Evolutionary conservation across 2,888 invertebrate species (phyloP).

Genomic region (Drosophila greeni): DNA sequence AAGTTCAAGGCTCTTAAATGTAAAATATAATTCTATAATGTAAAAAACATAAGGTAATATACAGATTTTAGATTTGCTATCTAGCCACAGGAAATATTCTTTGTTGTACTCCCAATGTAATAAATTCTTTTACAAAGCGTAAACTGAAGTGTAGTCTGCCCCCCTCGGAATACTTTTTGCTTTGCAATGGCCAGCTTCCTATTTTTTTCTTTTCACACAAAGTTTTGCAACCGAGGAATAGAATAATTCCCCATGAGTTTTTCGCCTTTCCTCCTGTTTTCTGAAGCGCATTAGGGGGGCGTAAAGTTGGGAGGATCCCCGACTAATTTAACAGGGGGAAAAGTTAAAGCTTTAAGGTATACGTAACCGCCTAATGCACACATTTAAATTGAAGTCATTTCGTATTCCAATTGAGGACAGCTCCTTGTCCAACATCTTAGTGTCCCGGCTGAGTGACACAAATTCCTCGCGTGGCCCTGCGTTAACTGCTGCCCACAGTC

Average conservation of each 20-base stretch:
- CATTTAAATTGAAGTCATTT: constrained; percentile 59
- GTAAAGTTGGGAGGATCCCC: constrained; percentile 32
- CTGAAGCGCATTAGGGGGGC: constrained; percentile 51
- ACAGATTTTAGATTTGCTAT: no score
- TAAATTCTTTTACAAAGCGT: neutral
- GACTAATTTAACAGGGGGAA: constrained; percentile 1
- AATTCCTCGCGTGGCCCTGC: constrained; percentile 44
- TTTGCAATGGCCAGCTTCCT: constrained; percentile 39
- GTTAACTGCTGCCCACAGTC: constrained; percentile 51
- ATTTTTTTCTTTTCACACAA: constrained; percentile 48
- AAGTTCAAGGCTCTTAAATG: neutral
- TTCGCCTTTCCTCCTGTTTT: constrained; percentile 9
- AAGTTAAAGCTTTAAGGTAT: constrained; percentile 29
- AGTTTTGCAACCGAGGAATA: constrained; percentile 42
- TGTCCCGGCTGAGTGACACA: constrained; percentile 54
- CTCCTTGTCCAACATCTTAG: constrained; percentile 29
- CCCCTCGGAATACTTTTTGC: neutral
- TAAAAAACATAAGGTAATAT: no score
- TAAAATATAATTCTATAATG: neutral
- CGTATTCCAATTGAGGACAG: constrained; percentile 42
- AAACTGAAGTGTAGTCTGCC: constrained; percentile 15
- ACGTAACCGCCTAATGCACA: neutral
- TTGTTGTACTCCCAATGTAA: neutral
- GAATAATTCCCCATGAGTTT: constrained; percentile 22
- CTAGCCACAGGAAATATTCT: neutral